A percentile compares a stretch with the other conserved stretches of the same genome.
Evolutionary conservation across 2,113 vertebrate genomes (phyloP).

Genomic region (Suncus etruscus): DNA sequence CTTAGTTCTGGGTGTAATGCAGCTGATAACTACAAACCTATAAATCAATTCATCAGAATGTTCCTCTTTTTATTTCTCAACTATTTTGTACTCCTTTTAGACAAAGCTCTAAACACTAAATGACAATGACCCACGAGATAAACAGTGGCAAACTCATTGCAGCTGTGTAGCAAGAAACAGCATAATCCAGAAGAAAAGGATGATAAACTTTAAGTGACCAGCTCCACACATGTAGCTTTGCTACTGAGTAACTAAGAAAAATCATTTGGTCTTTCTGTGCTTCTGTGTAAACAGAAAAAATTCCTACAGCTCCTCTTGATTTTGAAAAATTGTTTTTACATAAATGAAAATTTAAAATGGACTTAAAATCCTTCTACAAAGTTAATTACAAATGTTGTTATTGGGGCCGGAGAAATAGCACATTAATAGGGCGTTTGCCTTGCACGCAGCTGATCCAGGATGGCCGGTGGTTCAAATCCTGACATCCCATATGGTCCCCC

Average conservation of each 20-base stretch:
- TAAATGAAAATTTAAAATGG: background rate
- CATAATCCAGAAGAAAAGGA: background rate
- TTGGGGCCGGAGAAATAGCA: no score
- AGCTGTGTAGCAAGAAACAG: background rate
- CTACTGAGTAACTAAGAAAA: background rate
- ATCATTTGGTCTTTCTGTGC: background rate
- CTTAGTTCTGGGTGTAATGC: background rate
- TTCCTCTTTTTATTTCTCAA: background rate
- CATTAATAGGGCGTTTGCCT: no score
- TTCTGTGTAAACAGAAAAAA: background rate
- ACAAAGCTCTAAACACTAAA: constrained; percentile 48
- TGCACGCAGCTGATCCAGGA: no score
- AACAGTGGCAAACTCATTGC: constrained; percentile 47
- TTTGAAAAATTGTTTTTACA: constrained; percentile 5
- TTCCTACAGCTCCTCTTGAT: background rate
- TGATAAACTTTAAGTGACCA: background rate
- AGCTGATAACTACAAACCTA: background rate
- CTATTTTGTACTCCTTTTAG: constrained; percentile 44
- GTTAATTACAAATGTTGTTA: background rate
- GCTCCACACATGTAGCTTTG: background rate
- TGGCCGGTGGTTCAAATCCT: no score
- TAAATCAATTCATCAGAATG: background rate
- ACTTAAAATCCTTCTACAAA: background rate
- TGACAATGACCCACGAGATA: constrained; percentile 37
- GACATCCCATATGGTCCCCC: no score